Conservation (phyloP, 37 sponge, comb jelly and placozoan genomes). For the Beroe ovata region DNA sequence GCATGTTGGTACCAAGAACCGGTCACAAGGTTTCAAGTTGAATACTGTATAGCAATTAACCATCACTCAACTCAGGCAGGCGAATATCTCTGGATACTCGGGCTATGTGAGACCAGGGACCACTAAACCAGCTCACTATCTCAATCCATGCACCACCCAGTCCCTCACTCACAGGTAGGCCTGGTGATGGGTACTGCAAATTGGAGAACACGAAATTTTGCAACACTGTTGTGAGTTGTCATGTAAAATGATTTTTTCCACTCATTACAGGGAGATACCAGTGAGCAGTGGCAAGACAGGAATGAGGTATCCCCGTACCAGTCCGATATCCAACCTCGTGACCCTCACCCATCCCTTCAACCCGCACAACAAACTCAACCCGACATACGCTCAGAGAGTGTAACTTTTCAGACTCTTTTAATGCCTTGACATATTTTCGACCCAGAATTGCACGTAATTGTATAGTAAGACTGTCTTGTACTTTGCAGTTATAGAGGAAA, state of each 20-base stretch:
- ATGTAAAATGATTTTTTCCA: too few species aligned
- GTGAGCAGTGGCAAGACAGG: background rate
- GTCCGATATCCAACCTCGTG: slow-evolving; percentile 16
- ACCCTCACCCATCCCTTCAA: slow-evolving; percentile 48
- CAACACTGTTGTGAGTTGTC: too few species aligned
- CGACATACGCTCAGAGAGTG: background rate
- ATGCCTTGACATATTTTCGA: too few species aligned
- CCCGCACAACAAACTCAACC: slow-evolving; percentile 45
- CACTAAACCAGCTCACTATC: slow-evolving; percentile 6
- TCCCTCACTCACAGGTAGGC: slow-evolving; percentile 38
- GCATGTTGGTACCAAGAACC: too few species aligned
- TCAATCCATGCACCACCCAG: slow-evolving; percentile 31
- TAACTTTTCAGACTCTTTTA: background rate
- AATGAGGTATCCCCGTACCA: background rate
- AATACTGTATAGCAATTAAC: too few species aligned
- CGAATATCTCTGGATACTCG: slow-evolving; percentile 12
- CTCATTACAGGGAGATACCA: slow-evolving; percentile 17
- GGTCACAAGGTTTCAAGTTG: too few species aligned
- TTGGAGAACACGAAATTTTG: too few species aligned
- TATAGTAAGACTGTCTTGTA: too few species aligned
- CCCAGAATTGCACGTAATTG: too few species aligned
- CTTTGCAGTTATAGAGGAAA: too few species aligned
- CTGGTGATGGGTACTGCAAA: background rate
- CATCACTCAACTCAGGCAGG: background rate
- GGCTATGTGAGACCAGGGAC: slow-evolving; percentile 33